These are phyloP conservation scores for Cheilosia vernalis DNA, from an alignment of 2,888 invertebrate species.

Conservation along the genomic window DNA sequence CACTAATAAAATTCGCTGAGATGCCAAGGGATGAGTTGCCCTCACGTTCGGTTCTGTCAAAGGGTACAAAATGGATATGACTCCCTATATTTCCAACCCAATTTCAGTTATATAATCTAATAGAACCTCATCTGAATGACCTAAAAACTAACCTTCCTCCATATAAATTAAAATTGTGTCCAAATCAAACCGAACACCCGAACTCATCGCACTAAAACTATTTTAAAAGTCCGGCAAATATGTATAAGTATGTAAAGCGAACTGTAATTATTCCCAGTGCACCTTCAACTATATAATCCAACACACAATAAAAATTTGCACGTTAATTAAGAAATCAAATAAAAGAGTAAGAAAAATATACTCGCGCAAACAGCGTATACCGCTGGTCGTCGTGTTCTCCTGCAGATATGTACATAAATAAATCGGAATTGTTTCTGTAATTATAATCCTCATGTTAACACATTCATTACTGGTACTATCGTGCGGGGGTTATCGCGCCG, in stretches of 20 bases:
- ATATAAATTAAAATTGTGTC: background rate
- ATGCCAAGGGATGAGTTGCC: too few relatives aligned
- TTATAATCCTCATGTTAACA: constrained; percentile 66
- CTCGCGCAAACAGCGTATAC: background rate
- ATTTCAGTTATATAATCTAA: too few relatives aligned
- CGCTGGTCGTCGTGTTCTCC: background rate
- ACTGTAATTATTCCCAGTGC: background rate
- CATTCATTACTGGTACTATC: constrained; percentile 40
- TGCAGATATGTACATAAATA: constrained; percentile 23
- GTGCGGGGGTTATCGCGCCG: constrained; percentile 52
- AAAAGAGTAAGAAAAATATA: constrained; percentile 9
- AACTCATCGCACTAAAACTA: background rate
- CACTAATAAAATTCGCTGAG: too few relatives aligned
- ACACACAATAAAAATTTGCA: background rate
- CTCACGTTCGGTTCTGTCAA: too few relatives aligned
- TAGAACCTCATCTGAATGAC: too few relatives aligned
- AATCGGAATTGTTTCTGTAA: constrained; percentile 42
- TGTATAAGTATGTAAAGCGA: too few relatives aligned
- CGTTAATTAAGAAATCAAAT: constrained; percentile 58
- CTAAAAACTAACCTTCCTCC: too few relatives aligned
- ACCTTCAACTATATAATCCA: background rate
- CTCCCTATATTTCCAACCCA: too few relatives aligned
- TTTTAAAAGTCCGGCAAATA: too few relatives aligned
- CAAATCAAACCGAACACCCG: background rate
- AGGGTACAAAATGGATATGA: too few relatives aligned